Percentiles rank a stretch among this genome's conserved stretches.
Evolutionary conservation across 2,797 vertebrate genomes (phyloP).

Genomic region (Cirrhinus mrigala): DNA sequence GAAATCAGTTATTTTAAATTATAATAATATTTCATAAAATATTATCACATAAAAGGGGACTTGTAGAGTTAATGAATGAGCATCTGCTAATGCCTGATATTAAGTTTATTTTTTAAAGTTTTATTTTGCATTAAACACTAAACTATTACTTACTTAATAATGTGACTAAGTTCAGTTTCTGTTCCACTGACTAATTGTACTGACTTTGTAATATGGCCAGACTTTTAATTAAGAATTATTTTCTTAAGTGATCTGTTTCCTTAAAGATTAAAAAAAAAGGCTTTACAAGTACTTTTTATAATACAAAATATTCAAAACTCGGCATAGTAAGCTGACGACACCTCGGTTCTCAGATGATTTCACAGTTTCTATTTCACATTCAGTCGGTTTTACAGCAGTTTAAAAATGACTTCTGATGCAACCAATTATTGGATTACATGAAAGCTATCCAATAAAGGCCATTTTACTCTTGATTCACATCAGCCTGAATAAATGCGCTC

Average conservation of each 20-base stretch:
- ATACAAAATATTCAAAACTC: background rate
- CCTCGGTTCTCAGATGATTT: conserved; percentile 7
- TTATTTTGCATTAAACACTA: background rate
- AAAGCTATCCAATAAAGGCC: conserved; percentile 3
- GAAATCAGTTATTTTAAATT: background rate
- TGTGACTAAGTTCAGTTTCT: background rate
- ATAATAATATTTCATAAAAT: background rate
- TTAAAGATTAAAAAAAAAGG: conserved; percentile 1
- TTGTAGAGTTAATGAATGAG: background rate
- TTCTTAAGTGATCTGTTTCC: background rate
- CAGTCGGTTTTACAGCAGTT: conserved; percentile 11
- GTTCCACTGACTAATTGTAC: background rate
- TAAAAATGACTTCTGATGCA: conserved; percentile 5
- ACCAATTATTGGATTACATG: conserved; percentile 39
- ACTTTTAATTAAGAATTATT: background rate
- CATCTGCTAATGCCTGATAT: background rate
- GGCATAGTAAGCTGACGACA: background rate
- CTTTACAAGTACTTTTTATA: background rate
- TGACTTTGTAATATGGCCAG: background rate
- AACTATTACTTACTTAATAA: background rate
- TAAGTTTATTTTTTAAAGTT: background rate
- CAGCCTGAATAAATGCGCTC: conserved; percentile 21
- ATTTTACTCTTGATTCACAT: conserved; percentile 34
- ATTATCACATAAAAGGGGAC: background rate
- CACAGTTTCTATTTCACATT: conserved; percentile 25